Conservation (phyloP, 92 coral and sea anemone species). For the Epizoanthus fatuus region DNA sequence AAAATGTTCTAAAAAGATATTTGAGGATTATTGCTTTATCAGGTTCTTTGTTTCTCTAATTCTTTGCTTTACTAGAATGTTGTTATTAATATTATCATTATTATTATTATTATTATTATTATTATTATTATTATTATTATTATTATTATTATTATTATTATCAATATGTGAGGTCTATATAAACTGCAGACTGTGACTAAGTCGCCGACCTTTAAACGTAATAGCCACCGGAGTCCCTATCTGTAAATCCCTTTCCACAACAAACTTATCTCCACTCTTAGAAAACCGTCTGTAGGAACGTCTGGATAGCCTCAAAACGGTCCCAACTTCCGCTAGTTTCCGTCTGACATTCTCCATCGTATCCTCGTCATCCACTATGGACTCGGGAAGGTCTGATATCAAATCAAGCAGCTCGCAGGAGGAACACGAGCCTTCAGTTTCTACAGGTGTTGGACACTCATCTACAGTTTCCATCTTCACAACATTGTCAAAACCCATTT, state of each 20-base stretch:
- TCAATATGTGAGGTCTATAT: background rate
- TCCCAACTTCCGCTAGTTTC: conserved; percentile 83
- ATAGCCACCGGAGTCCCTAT: conserved; percentile 77
- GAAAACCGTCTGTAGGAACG: conserved; percentile 86
- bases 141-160: too few species aligned
- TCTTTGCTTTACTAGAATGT: too few species aligned
- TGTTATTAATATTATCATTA: too few species aligned
- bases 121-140: too few species aligned
- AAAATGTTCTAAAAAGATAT: too few species aligned
- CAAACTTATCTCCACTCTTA: conserved; percentile 82
- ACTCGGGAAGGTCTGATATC: conserved; percentile 86
- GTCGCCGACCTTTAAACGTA: conserved; percentile 55
- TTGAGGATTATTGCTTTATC: too few species aligned
- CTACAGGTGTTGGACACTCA: conserved; percentile 70
- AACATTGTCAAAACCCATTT: background rate
- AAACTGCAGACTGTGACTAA: conserved; percentile 19
- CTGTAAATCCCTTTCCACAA: conserved; percentile 75
- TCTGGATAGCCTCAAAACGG: conserved; percentile 77
- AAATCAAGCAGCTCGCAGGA: conserved; percentile 70
- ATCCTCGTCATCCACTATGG: conserved; percentile 89
- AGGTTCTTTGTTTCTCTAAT: too few species aligned
- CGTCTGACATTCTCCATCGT: conserved; percentile 78
- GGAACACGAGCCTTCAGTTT: conserved; percentile 19
- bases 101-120: too few species aligned
- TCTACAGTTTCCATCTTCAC: conserved; percentile 61